Evolutionary conservation across 2,797 vertebrate genomes (phyloP).

Genomic region (Leptatherina wallacei): DNA sequence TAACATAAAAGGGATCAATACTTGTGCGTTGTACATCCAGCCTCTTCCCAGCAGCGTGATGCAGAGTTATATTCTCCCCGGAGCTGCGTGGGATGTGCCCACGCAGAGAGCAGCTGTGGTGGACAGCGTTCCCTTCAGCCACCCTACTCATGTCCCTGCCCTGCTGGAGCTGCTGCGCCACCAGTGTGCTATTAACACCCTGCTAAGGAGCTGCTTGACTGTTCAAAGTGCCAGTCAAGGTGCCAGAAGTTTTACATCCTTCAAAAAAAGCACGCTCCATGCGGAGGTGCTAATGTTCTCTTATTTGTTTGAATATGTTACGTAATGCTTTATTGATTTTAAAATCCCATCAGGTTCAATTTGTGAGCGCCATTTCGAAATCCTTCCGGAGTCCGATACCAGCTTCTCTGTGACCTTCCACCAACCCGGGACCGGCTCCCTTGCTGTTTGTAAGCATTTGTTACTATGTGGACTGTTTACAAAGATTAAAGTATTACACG

Average conservation of each 20-base stretch:
- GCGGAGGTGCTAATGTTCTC: too few species aligned
- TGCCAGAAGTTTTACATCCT: constrained; percentile 23
- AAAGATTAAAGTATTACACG: neutral
- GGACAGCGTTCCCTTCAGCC: constrained; percentile 84
- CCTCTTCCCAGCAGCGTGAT: constrained; percentile 76
- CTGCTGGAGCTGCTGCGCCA: constrained; percentile 85
- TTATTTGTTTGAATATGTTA: neutral
- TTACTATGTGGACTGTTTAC: neutral
- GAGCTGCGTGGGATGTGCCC: constrained; percentile 57
- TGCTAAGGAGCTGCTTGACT: constrained; percentile 85
- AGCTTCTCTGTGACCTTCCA: constrained; percentile 87
- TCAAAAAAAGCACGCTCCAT: rapidly evolving
- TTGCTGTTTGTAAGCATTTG: constrained; percentile 83
- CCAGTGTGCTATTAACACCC: constrained; percentile 83
- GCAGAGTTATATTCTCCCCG: constrained; percentile 82
- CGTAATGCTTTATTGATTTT: neutral
- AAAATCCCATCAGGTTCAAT: constrained; percentile 57
- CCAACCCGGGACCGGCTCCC: constrained; percentile 70
- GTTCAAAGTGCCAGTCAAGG: constrained; percentile 58
- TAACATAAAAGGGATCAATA: rapidly evolving
- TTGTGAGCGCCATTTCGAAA: constrained; percentile 84
- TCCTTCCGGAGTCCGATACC: constrained; percentile 80
- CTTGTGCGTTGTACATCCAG: constrained; percentile 53
- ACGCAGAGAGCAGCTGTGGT: constrained; percentile 70
- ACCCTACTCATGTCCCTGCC: constrained; percentile 81